phyloP scores from a whole-genome alignment of 1,140 invertebrate genomes.

The Drosophila punjabiensis region DNA sequence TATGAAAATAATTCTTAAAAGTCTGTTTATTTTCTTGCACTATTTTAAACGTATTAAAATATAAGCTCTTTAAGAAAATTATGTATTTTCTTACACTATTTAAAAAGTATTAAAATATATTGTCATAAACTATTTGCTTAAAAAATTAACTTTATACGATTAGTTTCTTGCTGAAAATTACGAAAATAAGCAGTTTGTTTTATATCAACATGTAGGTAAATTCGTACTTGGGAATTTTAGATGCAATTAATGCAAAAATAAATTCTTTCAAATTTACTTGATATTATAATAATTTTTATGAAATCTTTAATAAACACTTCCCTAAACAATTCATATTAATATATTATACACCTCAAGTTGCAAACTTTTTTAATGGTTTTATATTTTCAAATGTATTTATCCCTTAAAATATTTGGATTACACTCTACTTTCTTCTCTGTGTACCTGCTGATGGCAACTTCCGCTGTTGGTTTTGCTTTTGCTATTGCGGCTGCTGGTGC shows the following conservation, averaged over 20 bases:
- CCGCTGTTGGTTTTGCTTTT: constrained; percentile 60
- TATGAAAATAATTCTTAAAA: neutral
- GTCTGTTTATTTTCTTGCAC: neutral
- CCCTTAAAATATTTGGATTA: neutral
- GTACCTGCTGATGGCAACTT: constrained; percentile 70
- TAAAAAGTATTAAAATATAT: neutral
- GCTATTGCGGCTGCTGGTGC: constrained; percentile 35
- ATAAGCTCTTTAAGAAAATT: neutral
- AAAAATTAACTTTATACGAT: no score
- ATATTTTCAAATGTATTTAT: neutral
- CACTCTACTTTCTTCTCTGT: constrained; percentile 34
- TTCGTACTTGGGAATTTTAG: neutral
- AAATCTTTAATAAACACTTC: neutral
- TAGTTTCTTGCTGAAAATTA: neutral
- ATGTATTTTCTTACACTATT: neutral
- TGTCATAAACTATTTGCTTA: neutral
- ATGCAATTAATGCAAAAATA: neutral
- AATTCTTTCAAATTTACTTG: neutral
- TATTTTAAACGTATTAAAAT: neutral
- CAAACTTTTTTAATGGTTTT: neutral
- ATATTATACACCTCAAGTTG: no score
- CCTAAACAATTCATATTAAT: neutral
- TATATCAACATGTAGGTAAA: neutral
- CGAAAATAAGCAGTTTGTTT: neutral
- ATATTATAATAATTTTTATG: neutral